Evolutionary conservation across 1,140 invertebrate genomes (phyloP), one percentile per base, ranked within the genome.

Genomic region (Drosophila simulans): DNA sequence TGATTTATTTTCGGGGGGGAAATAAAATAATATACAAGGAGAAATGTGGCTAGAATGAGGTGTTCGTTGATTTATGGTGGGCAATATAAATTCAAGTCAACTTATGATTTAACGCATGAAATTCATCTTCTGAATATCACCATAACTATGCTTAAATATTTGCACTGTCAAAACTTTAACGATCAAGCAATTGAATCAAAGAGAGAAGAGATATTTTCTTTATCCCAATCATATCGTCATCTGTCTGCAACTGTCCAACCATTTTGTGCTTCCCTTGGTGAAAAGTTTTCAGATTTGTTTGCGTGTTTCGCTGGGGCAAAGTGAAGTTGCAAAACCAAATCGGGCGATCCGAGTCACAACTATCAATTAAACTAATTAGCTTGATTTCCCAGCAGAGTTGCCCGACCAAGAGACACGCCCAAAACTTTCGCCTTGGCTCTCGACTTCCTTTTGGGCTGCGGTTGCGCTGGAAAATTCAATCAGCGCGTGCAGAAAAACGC

Each of bases 321-420:
- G 56, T 42, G 56, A 59, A 62, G 63, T 62, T 73, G 49, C 64
- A 49, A 59, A 59, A 22, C 15, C 35, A 51, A 46, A 56, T 35
- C 48, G 40, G 22, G 43, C 53, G 45, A 53, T 48, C 25, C 54
- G n/a, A 75, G 56, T 53, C 76, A 69, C 68, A 89, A 84, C 72
- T 89, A 88, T 89, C 84, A 88, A 89, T 88, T 88, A 89, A 89
- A 88, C 84, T 88, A 88, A 88, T 88, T 88, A 88, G 84, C 55
- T 73, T 71, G 76, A 80, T 79, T 83, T 77, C 70, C 76, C 75
- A 63, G 46, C 64, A 48, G 72, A 57, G 55, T 51, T 68, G 48
- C 31, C 39, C 39, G 40, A 35, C 34, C 15, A 10, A 63, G 60
- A 49, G 37, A 59, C 54, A 62, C 49, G 77, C 57, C 62, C 53